Percentiles rank a stretch among this genome's conserved stretches.
phyloP scores from a whole-genome alignment of 2,113 vertebrate species.

The Polypterus bichir region DNA sequence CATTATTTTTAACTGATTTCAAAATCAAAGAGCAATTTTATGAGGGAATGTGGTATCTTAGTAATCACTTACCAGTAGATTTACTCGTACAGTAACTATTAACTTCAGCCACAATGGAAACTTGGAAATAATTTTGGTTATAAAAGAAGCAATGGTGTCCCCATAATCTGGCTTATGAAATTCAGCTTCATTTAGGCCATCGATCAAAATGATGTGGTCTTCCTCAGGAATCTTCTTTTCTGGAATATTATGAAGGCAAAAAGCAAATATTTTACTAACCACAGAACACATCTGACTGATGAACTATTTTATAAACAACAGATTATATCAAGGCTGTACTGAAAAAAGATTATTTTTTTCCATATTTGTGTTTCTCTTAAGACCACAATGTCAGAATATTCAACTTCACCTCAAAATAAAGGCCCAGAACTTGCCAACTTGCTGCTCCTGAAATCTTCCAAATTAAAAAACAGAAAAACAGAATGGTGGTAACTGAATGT shows the following conservation, averaged over 20 bases:
- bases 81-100: conserved; percentile 80
- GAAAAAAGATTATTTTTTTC: too few relatives aligned
- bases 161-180: conserved; percentile 98
- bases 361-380: too few relatives aligned
- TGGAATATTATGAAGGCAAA: conserved; percentile 31
- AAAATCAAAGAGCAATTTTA: background rate
- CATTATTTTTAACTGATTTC: background rate
- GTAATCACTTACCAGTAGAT: conserved; percentile 67
- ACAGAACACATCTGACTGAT: too few relatives aligned
- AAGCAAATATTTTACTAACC: conserved; percentile 10
- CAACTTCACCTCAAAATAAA: too few relatives aligned
- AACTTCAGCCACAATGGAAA: conserved; percentile 92
- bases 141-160: conserved; percentile 88
- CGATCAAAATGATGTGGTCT: conserved; percentile 85
- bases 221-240: conserved; percentile 88
- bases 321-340: too few relatives aligned
- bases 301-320: too few relatives aligned
- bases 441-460: too few relatives aligned
- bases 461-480: too few relatives aligned
- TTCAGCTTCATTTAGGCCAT: conserved; percentile 93
- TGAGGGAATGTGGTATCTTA: background rate
- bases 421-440: too few relatives aligned
- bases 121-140: conserved; percentile 73
- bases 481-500: too few relatives aligned
- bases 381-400: too few relatives aligned